Evolutionary conservation across 1,140 invertebrate genomes (phyloP), one percentile per base, ranked within the genome.

Genomic region (Aphaenogaster ashmeadi): DNA sequence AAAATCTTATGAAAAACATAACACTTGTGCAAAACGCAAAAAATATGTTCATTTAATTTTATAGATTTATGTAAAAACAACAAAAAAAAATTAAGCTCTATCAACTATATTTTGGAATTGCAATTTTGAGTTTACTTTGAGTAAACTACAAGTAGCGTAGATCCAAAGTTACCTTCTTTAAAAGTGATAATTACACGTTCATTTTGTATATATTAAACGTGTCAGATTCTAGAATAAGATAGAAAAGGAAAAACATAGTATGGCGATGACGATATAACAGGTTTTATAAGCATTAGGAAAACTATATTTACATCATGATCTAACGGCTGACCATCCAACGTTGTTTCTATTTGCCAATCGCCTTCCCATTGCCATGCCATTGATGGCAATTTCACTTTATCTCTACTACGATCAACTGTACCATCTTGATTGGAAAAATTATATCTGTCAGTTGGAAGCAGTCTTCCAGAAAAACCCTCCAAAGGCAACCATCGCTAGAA

Each of bases 281-380:
- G 18, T n/a, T 50, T 52, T 44, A 27, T 27, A 50, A 21, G 13
- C 9, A 50, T 50, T 74, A 60, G 0, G 41, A 69, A 33, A 36
- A 27, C 58, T 15, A 74, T 78, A 94, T 88, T 95, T 93, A 96
- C 98, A 96, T 99, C 98, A 95, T 98, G 97, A 94, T 98, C 97
- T 69, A 99, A 95, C 3, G 97, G 97, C 92, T 98, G 97, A 5
- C 98, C 98, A 95, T 99, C 97, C 66, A 99, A 96, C 41, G 97
- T 98, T 15, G 98, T 96, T 94, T 99, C 98, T 74, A 99, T 96
- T 88, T 98, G 97, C 98, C 98, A 99, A 89, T 98, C 98, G 4
- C 97, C 97, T 95, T 99, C 98, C 98, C 98, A 99, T 92, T 98
- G 97, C 98, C 98, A 99, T 85, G 98, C 98, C 96, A 98, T 97